Evolutionary conservation across 2,888 invertebrate genomes (phyloP).

Genomic region (Parasteatoda lunata): DNA sequence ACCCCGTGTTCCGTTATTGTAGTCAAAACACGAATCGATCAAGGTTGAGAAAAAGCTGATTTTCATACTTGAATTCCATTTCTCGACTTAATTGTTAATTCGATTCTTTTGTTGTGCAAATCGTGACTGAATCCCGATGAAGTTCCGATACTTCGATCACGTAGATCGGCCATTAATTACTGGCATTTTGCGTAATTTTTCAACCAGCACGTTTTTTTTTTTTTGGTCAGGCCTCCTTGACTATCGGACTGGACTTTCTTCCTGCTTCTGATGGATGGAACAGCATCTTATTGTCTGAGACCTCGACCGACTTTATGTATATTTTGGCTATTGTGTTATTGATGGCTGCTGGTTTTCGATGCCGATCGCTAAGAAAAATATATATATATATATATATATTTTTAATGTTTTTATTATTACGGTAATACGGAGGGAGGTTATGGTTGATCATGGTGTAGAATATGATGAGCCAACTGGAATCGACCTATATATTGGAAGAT

Average conservation of each 20-base stretch:
- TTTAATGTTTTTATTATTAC: neutral
- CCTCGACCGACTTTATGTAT: neutral
- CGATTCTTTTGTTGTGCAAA: slow-evolving; percentile 31
- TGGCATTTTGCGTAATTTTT: slow-evolving; percentile 21
- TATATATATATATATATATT: too few species aligned
- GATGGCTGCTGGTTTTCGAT: too few species aligned
- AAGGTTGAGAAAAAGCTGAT: slow-evolving; percentile 36
- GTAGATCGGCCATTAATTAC: slow-evolving; percentile 45
- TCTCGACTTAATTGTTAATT: slow-evolving; percentile 19
- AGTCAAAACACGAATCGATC: slow-evolving; percentile 31
- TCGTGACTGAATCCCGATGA: slow-evolving; percentile 39
- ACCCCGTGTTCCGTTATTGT: slow-evolving; percentile 2
- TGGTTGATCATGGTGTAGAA: neutral
- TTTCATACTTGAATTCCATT: neutral
- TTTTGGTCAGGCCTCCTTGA: neutral
- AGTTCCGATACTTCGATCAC: slow-evolving; percentile 60
- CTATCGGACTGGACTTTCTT: neutral
- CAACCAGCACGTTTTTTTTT: neutral
- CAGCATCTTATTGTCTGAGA: too few species aligned
- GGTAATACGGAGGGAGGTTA: neutral
- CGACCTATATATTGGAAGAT: neutral
- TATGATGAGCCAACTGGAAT: neutral
- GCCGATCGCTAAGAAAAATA: too few species aligned
- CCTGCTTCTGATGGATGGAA: neutral
- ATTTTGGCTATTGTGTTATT: too few species aligned